Percentiles rank a stretch among this genome's conserved stretches.
These are phyloP conservation scores for Electrona antarctica DNA, from an alignment of 2,113 vertebrate genomes.

Conservation along the genomic window DNA sequence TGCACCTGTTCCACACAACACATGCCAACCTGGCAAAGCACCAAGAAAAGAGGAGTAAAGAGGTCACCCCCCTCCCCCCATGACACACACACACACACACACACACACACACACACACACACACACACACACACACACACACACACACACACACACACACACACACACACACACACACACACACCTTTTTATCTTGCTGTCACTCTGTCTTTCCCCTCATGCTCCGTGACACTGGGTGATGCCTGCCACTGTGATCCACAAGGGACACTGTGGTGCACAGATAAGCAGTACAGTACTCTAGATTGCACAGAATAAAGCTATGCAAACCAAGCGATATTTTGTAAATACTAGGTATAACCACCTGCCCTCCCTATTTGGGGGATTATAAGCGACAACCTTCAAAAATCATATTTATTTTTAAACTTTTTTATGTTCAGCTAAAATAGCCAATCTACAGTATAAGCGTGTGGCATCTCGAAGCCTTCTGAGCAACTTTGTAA, in stretches of 20 bases:
- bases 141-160: not conserved
- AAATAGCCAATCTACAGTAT: too few species aligned
- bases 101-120: conserved; percentile 9
- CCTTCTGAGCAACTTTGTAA: too few species aligned
- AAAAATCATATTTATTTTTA: too few species aligned
- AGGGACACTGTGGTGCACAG: conserved; percentile 22
- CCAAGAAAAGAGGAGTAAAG: conserved; percentile 19
- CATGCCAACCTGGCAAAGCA: conserved; percentile 14
- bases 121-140: conserved; percentile 8
- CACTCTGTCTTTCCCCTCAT: conserved; percentile 5
- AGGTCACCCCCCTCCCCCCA: conserved; percentile 15
- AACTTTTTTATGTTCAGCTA: too few species aligned
- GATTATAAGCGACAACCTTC: too few species aligned
- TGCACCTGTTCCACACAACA: conserved; percentile 17
- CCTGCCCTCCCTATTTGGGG: too few species aligned
- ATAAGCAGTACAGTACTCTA: conserved; percentile 22
- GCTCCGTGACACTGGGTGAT: conserved; percentile 31
- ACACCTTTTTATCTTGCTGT: not conserved
- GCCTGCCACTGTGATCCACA: conserved; percentile 36
- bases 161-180: conserved; percentile 9
- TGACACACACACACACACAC: not conserved
- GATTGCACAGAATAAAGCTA: conserved; percentile 7
- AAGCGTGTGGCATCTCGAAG: too few species aligned
- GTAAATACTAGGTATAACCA: too few species aligned
- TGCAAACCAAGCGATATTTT: not conserved